Conservation (phyloP, 2,888 invertebrate genomes). For the Clanis bilineata region DNA sequence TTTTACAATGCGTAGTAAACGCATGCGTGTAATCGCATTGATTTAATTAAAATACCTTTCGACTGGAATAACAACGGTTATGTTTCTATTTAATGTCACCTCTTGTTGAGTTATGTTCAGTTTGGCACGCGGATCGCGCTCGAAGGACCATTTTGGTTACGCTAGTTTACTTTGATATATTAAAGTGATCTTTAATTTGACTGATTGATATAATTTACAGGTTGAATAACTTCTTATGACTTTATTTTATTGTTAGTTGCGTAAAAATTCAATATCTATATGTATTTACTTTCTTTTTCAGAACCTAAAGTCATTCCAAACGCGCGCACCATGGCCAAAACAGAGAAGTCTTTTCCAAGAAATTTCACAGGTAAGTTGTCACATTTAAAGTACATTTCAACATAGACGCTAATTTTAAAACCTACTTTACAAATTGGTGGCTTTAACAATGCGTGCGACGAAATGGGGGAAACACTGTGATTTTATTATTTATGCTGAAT, state of each 20-base stretch:
- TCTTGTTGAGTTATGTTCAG: not conserved
- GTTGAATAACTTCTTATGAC: not conserved
- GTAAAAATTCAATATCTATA: not conserved
- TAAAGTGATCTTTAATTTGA: not conserved
- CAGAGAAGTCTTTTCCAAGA: constrained; percentile 77
- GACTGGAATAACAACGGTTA: not conserved
- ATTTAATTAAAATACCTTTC: constrained; percentile 11
- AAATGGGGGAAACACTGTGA: too few relatives aligned
- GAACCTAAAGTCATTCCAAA: constrained; percentile 61
- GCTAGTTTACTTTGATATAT: not conserved
- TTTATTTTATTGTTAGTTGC: too few relatives aligned
- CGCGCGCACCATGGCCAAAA: constrained; percentile 67
- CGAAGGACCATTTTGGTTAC: not conserved
- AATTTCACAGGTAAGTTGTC: constrained; percentile 71
- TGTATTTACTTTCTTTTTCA: constrained; percentile 48
- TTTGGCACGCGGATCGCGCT: not conserved
- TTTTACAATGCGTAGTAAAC: not conserved
- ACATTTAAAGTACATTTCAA: not conserved
- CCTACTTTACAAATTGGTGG: not conserved
- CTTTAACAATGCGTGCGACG: too few relatives aligned
- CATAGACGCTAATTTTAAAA: not conserved
- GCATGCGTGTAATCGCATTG: constrained; percentile 3
- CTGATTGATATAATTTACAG: not conserved
- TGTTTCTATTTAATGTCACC: constrained; percentile 13
- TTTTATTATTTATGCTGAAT: too few relatives aligned